These are phyloP conservation scores for Sciurus carolinensis DNA, from an alignment of 2,797 vertebrate species.

Conservation along the genomic window DNA sequence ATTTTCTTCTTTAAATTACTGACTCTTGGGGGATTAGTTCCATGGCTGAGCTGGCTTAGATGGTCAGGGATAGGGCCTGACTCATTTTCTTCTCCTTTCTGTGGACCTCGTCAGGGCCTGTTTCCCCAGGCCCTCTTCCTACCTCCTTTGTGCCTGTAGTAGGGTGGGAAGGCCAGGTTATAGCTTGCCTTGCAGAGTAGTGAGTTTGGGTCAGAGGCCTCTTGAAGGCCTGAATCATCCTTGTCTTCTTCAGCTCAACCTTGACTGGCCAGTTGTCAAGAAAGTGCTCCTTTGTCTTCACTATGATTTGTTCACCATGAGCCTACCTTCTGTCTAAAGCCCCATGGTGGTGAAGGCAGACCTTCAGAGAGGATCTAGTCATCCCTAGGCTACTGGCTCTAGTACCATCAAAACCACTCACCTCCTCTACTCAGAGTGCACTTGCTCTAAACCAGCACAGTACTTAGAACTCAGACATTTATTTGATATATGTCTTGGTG, in stretches of 20 bases:
- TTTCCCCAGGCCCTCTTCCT: not conserved
- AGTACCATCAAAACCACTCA: not conserved
- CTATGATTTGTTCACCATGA: not conserved
- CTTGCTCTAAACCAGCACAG: not conserved
- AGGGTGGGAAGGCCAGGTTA: not conserved
- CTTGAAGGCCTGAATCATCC: not conserved
- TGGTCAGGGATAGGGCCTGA: conserved; percentile 7
- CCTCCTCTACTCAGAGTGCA: not conserved
- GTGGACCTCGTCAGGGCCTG: not conserved
- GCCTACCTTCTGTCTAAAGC: not conserved
- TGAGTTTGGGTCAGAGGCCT: not conserved
- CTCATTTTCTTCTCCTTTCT: not conserved
- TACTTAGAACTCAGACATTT: not conserved
- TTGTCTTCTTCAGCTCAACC: not conserved
- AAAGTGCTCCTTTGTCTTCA: not conserved
- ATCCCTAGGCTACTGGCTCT: not conserved
- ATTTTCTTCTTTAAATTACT: conserved; percentile 63
- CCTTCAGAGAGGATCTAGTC: not conserved
- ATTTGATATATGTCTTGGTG: not conserved
- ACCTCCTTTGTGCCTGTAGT: not conserved
- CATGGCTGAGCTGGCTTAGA: not conserved
- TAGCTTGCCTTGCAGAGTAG: not conserved
- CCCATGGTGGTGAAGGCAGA: not conserved
- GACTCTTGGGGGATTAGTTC: conserved; percentile 15
- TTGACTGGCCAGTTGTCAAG: not conserved